phyloP scores from a whole-genome alignment of 2,113 vertebrate species.

The Origma solitaria region DNA sequence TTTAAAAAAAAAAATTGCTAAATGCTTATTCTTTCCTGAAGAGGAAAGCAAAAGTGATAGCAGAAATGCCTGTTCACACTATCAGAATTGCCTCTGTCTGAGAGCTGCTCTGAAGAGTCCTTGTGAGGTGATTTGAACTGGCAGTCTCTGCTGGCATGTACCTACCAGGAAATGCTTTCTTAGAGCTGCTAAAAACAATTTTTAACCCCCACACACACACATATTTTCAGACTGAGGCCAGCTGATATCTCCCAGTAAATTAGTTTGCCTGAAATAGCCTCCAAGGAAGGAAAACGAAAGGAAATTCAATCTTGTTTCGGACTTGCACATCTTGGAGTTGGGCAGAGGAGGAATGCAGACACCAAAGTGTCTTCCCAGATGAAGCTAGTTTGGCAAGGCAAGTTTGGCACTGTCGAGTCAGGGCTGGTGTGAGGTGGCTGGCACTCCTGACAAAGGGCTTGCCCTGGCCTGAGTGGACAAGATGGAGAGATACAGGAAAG shows the following conservation, averaged over 20 bases:
- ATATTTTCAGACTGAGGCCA: neutral
- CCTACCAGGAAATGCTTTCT: neutral
- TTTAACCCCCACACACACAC: neutral
- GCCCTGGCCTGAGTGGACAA: fast-evolving
- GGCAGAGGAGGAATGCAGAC: neutral
- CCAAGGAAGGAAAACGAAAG: neutral
- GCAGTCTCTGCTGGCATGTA: neutral
- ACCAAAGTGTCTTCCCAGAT: neutral
- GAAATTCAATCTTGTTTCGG: neutral
- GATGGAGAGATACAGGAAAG: neutral
- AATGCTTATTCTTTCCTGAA: neutral
- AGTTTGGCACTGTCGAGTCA: neutral
- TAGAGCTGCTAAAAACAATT: neutral
- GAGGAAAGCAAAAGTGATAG: neutral
- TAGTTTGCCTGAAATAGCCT: neutral
- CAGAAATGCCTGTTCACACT: neutral
- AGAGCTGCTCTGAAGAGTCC: neutral
- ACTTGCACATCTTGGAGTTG: fast-evolving
- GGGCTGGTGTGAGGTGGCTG: neutral
- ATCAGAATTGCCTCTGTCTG: neutral
- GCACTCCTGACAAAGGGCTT: neutral
- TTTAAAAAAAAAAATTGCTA: neutral
- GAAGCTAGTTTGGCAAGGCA: no score
- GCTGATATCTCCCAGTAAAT: neutral
- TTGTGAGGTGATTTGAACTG: neutral